A percentile compares a stretch with the other conserved stretches of the same genome.
Conservation (phyloP, 2,888 invertebrate species). For the Drosophila atroscutellata region DNA sequence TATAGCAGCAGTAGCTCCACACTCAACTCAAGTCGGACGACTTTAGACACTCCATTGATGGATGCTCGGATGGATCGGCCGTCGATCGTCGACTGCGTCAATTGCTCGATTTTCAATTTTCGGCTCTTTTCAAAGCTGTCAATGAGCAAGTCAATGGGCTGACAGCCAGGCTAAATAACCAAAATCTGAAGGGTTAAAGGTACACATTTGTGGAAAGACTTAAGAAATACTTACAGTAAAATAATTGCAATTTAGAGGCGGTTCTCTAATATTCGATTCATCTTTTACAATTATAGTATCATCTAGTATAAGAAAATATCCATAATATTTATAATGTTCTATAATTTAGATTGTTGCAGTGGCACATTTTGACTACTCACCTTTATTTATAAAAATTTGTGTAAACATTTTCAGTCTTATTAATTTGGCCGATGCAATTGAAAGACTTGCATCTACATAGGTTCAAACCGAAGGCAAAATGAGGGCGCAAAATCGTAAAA, state of each 20-base stretch:
- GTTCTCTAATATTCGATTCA: not conserved
- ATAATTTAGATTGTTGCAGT: not conserved
- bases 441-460: not conserved
- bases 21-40: slow-evolving; percentile 60
- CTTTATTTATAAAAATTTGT: not conserved
- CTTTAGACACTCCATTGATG: slow-evolving; percentile 56
- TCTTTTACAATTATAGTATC: no score
- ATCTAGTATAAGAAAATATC: not conserved
- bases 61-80: slow-evolving; percentile 60
- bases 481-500: slow-evolving; percentile 44
- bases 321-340: not conserved
- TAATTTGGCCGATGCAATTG: not conserved
- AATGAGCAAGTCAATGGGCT: slow-evolving; percentile 35
- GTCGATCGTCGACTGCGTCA: slow-evolving; percentile 66
- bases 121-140: slow-evolving; percentile 70
- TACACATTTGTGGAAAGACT: not conserved
- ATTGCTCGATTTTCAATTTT: slow-evolving; percentile 57
- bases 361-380: not conserved
- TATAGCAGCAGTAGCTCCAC: slow-evolving; percentile 20
- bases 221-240: not conserved
- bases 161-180: slow-evolving; percentile 44
- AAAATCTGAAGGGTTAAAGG: not conserved
- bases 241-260: not conserved
- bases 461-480: slow-evolving; percentile 21
- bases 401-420: not conserved